Base-by-base conservation (phyloP, 2,888 invertebrate genomes). In the Limnephilus auricula region DNA sequence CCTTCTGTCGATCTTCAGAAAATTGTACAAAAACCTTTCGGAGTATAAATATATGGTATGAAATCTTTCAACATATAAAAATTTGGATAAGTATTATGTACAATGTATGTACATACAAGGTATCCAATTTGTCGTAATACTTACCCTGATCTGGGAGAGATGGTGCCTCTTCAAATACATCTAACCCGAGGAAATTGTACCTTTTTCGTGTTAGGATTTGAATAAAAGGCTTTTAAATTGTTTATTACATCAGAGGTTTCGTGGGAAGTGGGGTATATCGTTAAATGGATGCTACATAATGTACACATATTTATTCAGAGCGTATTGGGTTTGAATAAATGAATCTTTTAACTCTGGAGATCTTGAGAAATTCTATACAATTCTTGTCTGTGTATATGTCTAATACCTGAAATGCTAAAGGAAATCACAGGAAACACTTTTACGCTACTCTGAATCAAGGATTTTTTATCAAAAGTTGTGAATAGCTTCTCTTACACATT, bases 101-200 rank as follows among this genome's bases (percentile, higher is more conserved):
- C 65, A 25, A n/a, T 65, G n/a, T 65, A n/a, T 65, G n/a, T 65
- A 65, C 65, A 65, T 65, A 65, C 65, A 65, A 65, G 65, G 65
- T 65, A 65, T 65, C 65, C 65, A 65, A 65, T 65, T 65, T 65
- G 65, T 65, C 65, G 65, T 65, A 65, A 65, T 65, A 65, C 65
- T n/a, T 65, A 65, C 25, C 65, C 65, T 65, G 65, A 65, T 65
- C 65, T 65, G 65, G 65, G 9, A 65, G 65, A 65, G 65, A 65
- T 25, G 65, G 65, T 25, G 65, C 25, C 65, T 65, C 65, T 65
- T 65, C 65, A 65, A 65, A 65, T 65, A 65, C 25, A n/a, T 65
- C 65, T 65, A 65, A 65, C 65, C 65, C 65, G 65, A 25, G 65
- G 25, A 65, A 65, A 65, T 65, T 65, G 65, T 65, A 65, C 65